phyloP scores from a whole-genome alignment of 2,113 vertebrate genomes.

The Charadrius vociferus region DNA sequence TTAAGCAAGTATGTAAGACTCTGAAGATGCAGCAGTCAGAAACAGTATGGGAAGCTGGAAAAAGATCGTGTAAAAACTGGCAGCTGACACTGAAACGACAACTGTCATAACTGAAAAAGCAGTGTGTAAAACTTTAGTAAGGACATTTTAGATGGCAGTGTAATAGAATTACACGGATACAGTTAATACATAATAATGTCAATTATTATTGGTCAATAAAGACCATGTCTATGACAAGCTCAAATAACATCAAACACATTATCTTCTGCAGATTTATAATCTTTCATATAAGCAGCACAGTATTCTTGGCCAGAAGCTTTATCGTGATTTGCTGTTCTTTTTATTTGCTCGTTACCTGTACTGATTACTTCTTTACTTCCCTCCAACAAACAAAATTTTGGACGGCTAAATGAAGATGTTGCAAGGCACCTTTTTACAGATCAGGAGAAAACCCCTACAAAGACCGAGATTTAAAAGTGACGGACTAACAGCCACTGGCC shows the following conservation, averaged over 20 bases:
- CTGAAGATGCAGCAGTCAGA: background rate
- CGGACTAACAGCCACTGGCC: accelerated
- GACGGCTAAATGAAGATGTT: background rate
- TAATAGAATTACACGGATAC: background rate
- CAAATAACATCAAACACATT: background rate
- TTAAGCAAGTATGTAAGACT: background rate
- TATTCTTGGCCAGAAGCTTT: background rate
- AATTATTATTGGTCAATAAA: background rate
- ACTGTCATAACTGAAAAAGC: background rate
- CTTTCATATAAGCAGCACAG: background rate
- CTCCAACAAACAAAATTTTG: background rate
- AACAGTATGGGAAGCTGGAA: accelerated
- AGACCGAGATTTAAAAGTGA: background rate
- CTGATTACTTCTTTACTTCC: background rate
- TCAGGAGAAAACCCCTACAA: background rate
- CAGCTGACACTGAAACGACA: background rate
- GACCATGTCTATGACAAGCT: background rate
- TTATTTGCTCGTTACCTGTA: background rate
- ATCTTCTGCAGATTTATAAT: background rate
- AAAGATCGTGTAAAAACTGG: background rate
- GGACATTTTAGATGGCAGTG: background rate
- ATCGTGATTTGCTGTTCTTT: background rate
- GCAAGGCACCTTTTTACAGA: background rate
- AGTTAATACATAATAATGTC: too few species aligned
- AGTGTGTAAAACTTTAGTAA: background rate